Conservation (phyloP, 2,888 invertebrate genomes). For the Mesorhabditis spiculigera region DNA sequence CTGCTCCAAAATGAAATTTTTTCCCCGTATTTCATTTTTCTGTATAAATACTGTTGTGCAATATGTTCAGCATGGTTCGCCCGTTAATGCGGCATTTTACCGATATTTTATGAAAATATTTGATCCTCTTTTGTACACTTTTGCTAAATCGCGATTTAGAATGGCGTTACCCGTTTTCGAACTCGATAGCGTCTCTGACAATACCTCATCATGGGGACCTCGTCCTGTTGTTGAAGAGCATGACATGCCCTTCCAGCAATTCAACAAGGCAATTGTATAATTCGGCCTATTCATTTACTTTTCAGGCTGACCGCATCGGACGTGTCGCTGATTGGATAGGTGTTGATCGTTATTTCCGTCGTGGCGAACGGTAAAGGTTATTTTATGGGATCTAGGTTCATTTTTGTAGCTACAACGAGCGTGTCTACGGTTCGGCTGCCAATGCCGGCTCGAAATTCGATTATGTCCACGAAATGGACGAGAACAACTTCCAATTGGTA, state of each 20-base stretch:
- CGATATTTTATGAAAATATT: too few species aligned
- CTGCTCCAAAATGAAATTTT: neutral
- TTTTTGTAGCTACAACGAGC: conserved; percentile 51
- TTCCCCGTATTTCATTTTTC: too few species aligned
- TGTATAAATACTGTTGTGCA: too few species aligned
- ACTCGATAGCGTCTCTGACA: conserved; percentile 58
- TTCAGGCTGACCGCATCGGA: conserved; percentile 86
- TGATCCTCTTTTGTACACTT: too few species aligned
- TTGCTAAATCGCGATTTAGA: neutral
- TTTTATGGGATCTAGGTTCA: neutral
- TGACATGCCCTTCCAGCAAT: conserved; percentile 97
- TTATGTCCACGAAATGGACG: conserved; percentile 97
- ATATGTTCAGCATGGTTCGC: too few species aligned
- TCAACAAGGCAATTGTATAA: conserved; percentile 70
- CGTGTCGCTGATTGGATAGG: conserved; percentile 97
- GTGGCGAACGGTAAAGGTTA: conserved; percentile 67
- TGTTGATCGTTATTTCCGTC: conserved; percentile 73
- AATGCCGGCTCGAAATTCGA: conserved; percentile 83
- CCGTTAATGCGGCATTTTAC: too few species aligned
- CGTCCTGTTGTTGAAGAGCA: conserved; percentile 71
- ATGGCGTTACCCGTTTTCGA: conserved; percentile 33
- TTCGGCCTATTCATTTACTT: neutral
- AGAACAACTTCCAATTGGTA: conserved; percentile 90
- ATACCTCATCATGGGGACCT: conserved; percentile 93
- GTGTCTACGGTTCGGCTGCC: conserved; percentile 55